Conservation (phyloP, 2,797 vertebrate genomes). For the Helarctos malayanus region DNA sequence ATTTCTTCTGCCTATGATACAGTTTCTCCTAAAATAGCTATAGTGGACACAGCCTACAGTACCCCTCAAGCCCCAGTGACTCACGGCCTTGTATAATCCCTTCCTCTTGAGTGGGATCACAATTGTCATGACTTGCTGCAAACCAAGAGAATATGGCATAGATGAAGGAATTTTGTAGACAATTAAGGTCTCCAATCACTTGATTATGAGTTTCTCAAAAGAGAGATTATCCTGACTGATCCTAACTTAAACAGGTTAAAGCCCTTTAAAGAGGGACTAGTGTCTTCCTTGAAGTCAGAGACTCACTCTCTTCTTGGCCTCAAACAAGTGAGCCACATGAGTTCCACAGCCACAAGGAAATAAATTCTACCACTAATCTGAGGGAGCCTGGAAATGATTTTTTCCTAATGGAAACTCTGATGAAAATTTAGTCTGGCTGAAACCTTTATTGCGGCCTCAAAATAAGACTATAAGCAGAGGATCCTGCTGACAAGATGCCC, state of each 20-base stretch:
- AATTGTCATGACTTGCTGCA: neutral
- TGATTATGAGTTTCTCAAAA: conserved; percentile 4
- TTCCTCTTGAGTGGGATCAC: neutral
- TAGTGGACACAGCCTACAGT: neutral
- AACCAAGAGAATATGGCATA: neutral
- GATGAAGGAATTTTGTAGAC: neutral
- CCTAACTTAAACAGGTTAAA: neutral
- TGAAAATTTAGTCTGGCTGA: neutral
- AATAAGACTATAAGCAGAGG: neutral
- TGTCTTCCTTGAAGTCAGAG: neutral
- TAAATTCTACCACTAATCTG: neutral
- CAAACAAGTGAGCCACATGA: neutral
- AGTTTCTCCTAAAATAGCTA: neutral
- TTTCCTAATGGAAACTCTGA: neutral
- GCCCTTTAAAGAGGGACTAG: neutral
- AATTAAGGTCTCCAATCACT: neutral
- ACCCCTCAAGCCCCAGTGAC: neutral
- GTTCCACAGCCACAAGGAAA: neutral
- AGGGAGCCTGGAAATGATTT: neutral
- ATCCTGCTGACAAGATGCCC: neutral
- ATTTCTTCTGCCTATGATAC: neutral
- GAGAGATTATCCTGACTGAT: neutral
- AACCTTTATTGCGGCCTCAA: neutral
- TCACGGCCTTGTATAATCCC: neutral
- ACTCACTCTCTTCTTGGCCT: neutral